Evolutionary conservation across 2,888 invertebrate genomes (phyloP), one percentile per base, ranked within the genome.

Genomic region (Ctenicera cuprea): DNA sequence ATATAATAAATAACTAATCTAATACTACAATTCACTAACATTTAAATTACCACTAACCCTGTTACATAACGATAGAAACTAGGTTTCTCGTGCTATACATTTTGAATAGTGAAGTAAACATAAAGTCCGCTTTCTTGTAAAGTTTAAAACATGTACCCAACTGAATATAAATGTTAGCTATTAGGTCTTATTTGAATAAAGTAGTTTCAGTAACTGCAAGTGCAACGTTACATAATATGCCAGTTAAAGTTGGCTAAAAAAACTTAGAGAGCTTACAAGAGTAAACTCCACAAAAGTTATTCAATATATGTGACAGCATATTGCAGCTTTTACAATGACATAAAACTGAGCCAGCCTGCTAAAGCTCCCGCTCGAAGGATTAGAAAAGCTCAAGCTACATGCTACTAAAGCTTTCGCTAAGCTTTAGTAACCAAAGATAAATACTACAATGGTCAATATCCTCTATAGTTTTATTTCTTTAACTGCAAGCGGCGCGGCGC

Each of bases 251-350:
- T 38, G 11, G n/a, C 59, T 64, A 71, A 71, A 71, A n/a, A 71
- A 65, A 43, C 37, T 8, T 43, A 22, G 41, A 73, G 52, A 48
- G 63, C 62, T 73, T 64, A 50, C 57, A 41, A 68, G 45, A 73
- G 64, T 18, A 74, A 74, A 70, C 66, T 75, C 72, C 48, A 45
- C 61, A 66, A 73, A 75, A 69, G 73, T 73, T 73, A 73, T 73
- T 69, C 75, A 75, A 73, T 73, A 74, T 74, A 65, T 76, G 76
- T 76, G 74, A 67, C 68, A 69, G 73, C 67, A 76, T 76, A 76
- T 76, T 75, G 77, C 76, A 74, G 74, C 77, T 80, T 78, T 78
- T 77, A 78, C 77, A 77, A 77, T 78, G 80, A 79, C 78, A 79
- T 78, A 76, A 77, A 79, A 77, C 77, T 77, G 77, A 79, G 78